phyloP scores from a whole-genome alignment of 2,797 vertebrate species.

The Morelia viridis region DNA sequence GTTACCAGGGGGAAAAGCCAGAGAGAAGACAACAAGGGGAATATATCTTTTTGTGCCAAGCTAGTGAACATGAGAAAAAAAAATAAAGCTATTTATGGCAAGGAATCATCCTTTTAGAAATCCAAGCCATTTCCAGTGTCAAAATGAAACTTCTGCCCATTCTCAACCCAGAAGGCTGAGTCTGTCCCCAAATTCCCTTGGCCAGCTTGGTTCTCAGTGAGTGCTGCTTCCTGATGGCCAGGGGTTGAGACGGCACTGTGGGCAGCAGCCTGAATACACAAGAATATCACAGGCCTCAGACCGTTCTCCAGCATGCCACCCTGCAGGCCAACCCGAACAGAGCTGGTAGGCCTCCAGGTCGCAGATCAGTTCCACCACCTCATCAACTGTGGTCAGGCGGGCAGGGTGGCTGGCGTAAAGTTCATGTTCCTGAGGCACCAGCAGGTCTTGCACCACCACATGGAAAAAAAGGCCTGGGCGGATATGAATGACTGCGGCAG shows the following conservation, averaged over 20 bases:
- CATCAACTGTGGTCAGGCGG: slow-evolving; percentile 54
- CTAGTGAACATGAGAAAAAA: not conserved
- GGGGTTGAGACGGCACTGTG: slow-evolving; percentile 34
- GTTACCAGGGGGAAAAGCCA: not conserved
- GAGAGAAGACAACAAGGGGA: slow-evolving; percentile 6
- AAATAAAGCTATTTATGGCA: slow-evolving; percentile 33
- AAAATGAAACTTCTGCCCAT: slow-evolving; percentile 38
- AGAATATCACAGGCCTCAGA: slow-evolving; percentile 51
- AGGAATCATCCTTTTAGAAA: not conserved
- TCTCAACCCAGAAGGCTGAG: not conserved
- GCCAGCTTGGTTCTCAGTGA: not conserved
- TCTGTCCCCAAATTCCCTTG: not conserved
- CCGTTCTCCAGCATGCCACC: not conserved
- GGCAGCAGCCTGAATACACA: slow-evolving; percentile 44
- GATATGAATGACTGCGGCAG: slow-evolving; percentile 44
- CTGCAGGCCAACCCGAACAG: slow-evolving; percentile 36
- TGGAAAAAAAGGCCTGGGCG: slow-evolving; percentile 48
- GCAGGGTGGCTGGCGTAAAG: slow-evolving; percentile 50
- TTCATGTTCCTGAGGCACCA: slow-evolving; percentile 50
- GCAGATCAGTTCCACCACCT: slow-evolving; percentile 61
- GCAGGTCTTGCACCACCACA: slow-evolving; percentile 35
- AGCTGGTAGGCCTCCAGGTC: slow-evolving; percentile 56
- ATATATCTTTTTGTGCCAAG: not conserved
- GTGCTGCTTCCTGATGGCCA: slow-evolving; percentile 43
- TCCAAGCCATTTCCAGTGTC: slow-evolving; percentile 39